phyloP scores from a whole-genome alignment of 92 coral and sea anemone genomes.

The Porites divaricata region DNA sequence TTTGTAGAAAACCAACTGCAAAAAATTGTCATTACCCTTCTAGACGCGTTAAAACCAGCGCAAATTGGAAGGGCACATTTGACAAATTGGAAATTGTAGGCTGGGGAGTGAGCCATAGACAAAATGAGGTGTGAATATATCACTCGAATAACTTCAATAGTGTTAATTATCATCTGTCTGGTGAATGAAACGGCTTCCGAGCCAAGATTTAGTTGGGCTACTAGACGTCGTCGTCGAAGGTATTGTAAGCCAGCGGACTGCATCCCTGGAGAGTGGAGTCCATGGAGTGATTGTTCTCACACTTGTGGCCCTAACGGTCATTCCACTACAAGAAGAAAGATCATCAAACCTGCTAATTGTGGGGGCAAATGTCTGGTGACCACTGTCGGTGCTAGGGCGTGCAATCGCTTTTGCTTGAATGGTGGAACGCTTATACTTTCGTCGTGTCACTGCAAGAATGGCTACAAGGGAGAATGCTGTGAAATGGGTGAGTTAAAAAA shows the following conservation, averaged over 20 bases:
- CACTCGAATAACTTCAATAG: not conserved
- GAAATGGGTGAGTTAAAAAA: conserved; percentile 39
- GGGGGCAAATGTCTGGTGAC: conserved; percentile 14
- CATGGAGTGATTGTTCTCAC: conserved; percentile 54
- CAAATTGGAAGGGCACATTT: not conserved
- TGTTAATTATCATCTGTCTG: conserved; percentile 1
- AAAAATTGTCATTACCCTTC: no score
- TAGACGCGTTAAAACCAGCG: no score
- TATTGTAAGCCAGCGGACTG: conserved; percentile 35
- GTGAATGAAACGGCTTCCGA: conserved; percentile 13
- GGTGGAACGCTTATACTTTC: conserved; percentile 41
- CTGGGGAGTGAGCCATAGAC: not conserved
- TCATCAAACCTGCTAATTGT: conserved; percentile 19
- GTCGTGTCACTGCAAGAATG: conserved; percentile 52
- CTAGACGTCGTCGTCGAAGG: conserved; percentile 35
- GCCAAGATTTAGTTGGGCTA: conserved; percentile 24
- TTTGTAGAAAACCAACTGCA: not conserved
- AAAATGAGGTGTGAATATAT: conserved; percentile 1
- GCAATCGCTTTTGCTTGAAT: conserved; percentile 57
- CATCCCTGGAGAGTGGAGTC: conserved; percentile 36
- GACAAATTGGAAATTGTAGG: not conserved
- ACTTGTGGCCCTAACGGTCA: conserved; percentile 53
- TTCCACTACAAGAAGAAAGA: conserved; percentile 5
- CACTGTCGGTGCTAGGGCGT: conserved; percentile 10
- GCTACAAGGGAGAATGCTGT: conserved; percentile 61